Conservation (phyloP, 2,888 invertebrate genomes). For the Eugnorisma glareosa region DNA sequence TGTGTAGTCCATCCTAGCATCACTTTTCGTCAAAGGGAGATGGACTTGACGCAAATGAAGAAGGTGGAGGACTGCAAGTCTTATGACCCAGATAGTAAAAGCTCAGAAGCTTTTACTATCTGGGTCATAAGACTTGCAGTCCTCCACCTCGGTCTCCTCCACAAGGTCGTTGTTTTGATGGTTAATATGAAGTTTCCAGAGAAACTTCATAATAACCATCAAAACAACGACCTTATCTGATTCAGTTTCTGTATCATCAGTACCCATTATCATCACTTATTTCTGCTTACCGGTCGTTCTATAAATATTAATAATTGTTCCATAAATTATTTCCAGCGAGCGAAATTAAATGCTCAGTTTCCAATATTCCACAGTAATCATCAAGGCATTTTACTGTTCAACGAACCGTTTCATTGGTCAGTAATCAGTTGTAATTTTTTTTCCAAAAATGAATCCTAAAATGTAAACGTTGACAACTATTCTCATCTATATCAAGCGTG, state of each 20-base stretch:
- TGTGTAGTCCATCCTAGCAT: background rate
- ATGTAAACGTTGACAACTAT: background rate
- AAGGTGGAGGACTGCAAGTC: too few species aligned
- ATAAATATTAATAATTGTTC: conserved; percentile 28
- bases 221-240: conserved; percentile 15
- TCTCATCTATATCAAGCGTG: background rate
- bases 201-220: background rate
- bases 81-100: background rate
- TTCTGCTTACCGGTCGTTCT: background rate
- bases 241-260: background rate
- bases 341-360: conserved; percentile 33
- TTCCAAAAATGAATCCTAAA: background rate
- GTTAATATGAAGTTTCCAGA: too few species aligned
- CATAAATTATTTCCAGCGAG: conserved; percentile 1
- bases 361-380: conserved; percentile 23
- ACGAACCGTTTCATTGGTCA: conserved; percentile 48
- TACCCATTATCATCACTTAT: conserved; percentile 4
- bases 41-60: background rate
- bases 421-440: conserved; percentile 21
- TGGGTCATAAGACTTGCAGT: background rate
- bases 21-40: background rate
- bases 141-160: too few species aligned
- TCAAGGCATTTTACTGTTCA: conserved; percentile 44
- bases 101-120: background rate
- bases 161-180: too few species aligned